phyloP scores from a whole-genome alignment of 1,140 invertebrate genomes.

The Saxidomus purpurata region DNA sequence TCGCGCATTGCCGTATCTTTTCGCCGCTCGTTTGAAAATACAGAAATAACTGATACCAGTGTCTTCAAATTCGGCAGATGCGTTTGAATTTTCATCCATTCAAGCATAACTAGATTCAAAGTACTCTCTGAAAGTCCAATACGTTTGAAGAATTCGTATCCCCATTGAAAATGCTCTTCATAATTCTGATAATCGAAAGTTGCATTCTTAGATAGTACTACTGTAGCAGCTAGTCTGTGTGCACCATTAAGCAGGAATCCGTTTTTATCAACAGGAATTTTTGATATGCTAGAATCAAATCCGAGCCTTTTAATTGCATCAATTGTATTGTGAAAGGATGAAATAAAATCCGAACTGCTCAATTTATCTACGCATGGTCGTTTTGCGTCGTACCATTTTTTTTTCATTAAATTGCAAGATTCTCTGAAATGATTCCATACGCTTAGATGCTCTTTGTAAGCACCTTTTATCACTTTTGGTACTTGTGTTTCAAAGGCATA shows the following conservation, averaged over 20 bases:
- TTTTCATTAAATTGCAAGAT: neutral
- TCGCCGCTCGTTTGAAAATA: neutral
- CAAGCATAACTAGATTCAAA: too few relatives aligned
- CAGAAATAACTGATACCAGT: neutral
- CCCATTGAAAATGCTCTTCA: neutral
- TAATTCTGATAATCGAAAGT: neutral
- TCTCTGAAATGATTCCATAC: neutral
- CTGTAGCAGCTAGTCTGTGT: neutral
- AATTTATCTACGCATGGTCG: neutral
- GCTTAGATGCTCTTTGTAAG: neutral
- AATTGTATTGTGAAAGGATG: neutral
- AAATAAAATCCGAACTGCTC: neutral
- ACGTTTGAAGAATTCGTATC: neutral
- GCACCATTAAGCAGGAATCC: neutral
- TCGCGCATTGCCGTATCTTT: neutral
- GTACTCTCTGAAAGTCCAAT: neutral
- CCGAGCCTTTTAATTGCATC: neutral
- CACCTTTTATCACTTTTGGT: neutral
- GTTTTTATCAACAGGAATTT: neutral
- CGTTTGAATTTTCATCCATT: too few relatives aligned
- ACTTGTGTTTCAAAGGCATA: neutral
- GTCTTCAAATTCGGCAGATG: neutral
- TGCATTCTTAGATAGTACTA: neutral
- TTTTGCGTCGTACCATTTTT: neutral
- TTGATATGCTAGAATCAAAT: neutral